Percentiles rank a stretch among this genome's conserved stretches.
Conservation (phyloP, 2,797 vertebrate genomes). For the Leucoraja ocellata region DNA sequence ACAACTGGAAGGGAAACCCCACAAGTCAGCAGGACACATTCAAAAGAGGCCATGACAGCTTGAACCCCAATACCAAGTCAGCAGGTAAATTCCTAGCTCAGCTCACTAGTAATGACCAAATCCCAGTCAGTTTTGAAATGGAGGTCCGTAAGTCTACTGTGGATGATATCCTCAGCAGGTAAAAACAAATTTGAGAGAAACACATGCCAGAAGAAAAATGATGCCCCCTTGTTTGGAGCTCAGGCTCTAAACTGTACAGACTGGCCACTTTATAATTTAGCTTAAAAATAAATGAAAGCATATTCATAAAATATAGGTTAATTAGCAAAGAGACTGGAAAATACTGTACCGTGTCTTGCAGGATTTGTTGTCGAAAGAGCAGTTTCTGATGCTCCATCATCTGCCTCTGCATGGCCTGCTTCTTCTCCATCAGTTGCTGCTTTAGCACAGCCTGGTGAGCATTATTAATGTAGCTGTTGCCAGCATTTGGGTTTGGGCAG, state of each 20-base stretch:
- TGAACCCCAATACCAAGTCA: background rate
- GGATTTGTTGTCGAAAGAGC: constrained; percentile 70
- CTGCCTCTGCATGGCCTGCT: constrained; percentile 70
- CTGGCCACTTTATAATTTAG: background rate
- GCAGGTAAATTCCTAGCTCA: background rate
- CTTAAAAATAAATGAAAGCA: no score
- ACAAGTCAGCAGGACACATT: background rate
- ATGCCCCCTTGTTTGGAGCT: background rate
- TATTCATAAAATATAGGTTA: background rate
- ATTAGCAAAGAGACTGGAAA: background rate
- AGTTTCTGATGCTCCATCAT: constrained; percentile 65
- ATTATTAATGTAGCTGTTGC: constrained; percentile 68
- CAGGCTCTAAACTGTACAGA: background rate
- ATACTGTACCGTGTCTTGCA: constrained; percentile 66
- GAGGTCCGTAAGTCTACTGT: background rate
- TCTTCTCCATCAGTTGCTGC: constrained; percentile 70
- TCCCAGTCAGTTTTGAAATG: background rate
- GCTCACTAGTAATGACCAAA: background rate
- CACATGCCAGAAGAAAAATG: background rate
- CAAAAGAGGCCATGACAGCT: background rate
- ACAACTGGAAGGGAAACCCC: background rate
- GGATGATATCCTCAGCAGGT: background rate
- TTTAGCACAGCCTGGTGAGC: constrained; percentile 66
- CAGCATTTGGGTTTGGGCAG: constrained; percentile 69
- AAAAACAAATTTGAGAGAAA: background rate